Conservation (phyloP, 1,140 invertebrate species). For the Teleopsis dalmanni region DNA sequence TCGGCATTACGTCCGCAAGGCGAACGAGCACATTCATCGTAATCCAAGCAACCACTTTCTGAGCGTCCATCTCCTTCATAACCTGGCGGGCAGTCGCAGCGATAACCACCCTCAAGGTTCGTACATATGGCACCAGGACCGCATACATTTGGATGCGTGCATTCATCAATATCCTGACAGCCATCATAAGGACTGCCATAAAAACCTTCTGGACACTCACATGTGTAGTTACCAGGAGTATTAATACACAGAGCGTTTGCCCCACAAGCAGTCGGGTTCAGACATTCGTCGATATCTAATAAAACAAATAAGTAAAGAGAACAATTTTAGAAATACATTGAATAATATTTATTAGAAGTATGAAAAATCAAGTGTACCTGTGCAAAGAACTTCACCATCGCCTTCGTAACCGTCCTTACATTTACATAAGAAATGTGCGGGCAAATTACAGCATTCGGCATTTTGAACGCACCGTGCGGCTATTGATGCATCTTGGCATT, state of each 20-base stretch:
- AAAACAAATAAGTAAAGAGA: slow-evolving; percentile 1
- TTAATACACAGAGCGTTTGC: slow-evolving; percentile 74
- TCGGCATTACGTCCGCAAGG: slow-evolving; percentile 66
- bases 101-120: slow-evolving; percentile 68
- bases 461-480: slow-evolving; percentile 79
- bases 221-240: slow-evolving; percentile 80
- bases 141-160: slow-evolving; percentile 62
- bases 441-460: slow-evolving; percentile 90
- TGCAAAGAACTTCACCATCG: slow-evolving; percentile 76
- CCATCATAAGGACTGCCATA: slow-evolving; percentile 79
- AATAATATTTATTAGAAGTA: background rate
- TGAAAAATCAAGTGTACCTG: slow-evolving; percentile 47
- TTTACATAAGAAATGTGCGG: slow-evolving; percentile 89
- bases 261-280: slow-evolving; percentile 68
- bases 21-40: slow-evolving; percentile 59
- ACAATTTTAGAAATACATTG: background rate
- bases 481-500: slow-evolving; percentile 79
- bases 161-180: slow-evolving; percentile 79
- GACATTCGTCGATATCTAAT: slow-evolving; percentile 82
- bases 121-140: slow-evolving; percentile 70
- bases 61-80: slow-evolving; percentile 65
- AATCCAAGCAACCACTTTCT: slow-evolving; percentile 57
- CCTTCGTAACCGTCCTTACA: slow-evolving; percentile 84
- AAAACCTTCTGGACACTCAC: slow-evolving; percentile 73
- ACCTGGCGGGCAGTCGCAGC: slow-evolving; percentile 75